phyloP scores from a whole-genome alignment of 2,113 vertebrate genomes.

The Callorhinus ursinus region DNA sequence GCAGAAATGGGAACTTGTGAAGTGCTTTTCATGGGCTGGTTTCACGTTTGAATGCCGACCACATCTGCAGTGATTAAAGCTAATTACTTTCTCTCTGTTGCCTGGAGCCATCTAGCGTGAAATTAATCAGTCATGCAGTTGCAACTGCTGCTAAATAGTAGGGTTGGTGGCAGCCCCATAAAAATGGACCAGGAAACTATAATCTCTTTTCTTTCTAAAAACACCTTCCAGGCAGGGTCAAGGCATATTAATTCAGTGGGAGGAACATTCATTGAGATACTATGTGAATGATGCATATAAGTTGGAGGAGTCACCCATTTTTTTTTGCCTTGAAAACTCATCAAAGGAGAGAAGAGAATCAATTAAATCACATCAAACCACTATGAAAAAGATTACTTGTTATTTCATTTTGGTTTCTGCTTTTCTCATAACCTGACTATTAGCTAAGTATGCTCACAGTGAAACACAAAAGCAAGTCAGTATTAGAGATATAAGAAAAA shows the following conservation, averaged over 20 bases:
- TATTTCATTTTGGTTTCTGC: background rate
- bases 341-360: conserved; percentile 11
- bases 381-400: background rate
- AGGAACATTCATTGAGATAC: background rate
- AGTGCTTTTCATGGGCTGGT: background rate
- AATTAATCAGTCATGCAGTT: conserved; percentile 61
- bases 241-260: background rate
- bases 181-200: conserved; percentile 14
- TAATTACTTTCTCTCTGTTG: conserved; percentile 58
- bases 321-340: conserved; percentile 10
- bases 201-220: conserved; percentile 52
- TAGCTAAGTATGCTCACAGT: background rate
- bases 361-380: background rate
- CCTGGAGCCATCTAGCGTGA: conserved; percentile 28
- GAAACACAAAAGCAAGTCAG: conserved; percentile 9
- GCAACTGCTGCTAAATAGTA: conserved; percentile 45
- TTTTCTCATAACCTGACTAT: conserved; percentile 8
- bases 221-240: conserved; percentile 31
- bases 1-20: background rate
- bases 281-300: background rate
- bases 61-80: conserved; percentile 59
- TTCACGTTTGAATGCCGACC: background rate
- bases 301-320: background rate
- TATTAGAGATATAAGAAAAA: background rate
- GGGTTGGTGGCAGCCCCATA: conserved; percentile 47